Conservation (phyloP, 2,797 vertebrate genomes). For the Leptodactylus fallax region DNA sequence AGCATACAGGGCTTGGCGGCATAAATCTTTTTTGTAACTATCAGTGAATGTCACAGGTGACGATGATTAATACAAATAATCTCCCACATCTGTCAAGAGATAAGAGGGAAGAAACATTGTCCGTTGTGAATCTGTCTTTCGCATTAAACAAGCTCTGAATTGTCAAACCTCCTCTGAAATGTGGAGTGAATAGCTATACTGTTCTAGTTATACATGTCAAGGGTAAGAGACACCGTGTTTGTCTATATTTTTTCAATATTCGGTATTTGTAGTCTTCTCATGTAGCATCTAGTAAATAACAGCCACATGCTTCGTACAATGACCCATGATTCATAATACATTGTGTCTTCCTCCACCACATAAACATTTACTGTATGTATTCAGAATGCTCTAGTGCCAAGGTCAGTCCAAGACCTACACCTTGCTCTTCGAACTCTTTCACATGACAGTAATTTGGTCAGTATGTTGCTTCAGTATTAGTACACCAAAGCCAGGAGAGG, state of each 20-base stretch:
- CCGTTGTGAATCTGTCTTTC: constrained; percentile 41
- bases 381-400: too few relatives aligned
- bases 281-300: background rate
- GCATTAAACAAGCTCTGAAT: constrained; percentile 48
- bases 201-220: constrained; percentile 10
- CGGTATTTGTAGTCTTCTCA: background rate
- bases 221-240: background rate
- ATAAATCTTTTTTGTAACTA: constrained; percentile 50
- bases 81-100: constrained; percentile 54
- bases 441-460: too few relatives aligned
- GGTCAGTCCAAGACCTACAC: too few relatives aligned
- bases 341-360: too few relatives aligned
- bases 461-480: too few relatives aligned
- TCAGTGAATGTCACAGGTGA: constrained; percentile 56
- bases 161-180: constrained; percentile 24
- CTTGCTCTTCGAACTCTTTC: too few relatives aligned
- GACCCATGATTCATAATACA: too few relatives aligned
- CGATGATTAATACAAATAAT: constrained; percentile 61
- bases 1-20: constrained; percentile 35
- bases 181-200: constrained; percentile 8
- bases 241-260: background rate
- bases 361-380: too few relatives aligned
- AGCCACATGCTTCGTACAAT: background rate
- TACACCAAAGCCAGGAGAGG: too few relatives aligned
- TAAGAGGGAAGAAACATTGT: constrained; percentile 46